Base-by-base conservation (phyloP, 2,888 invertebrate species). In the Eristalis tenax region DNA sequence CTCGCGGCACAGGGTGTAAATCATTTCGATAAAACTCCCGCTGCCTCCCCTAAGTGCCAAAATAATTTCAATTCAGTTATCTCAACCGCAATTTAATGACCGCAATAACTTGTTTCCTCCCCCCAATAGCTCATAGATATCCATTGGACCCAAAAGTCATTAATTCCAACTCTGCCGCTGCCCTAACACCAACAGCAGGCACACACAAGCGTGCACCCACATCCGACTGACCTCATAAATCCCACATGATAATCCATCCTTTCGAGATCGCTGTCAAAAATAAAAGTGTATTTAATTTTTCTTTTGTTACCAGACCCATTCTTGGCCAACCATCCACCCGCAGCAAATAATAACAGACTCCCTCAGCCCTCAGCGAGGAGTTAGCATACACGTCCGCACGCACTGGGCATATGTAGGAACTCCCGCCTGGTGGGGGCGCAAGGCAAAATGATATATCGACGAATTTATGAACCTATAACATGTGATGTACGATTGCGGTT, bases 41-140 rank as follows among this genome's bases (percentile, higher is more conserved):
- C 63, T 64, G 4, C 71, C 70, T 13, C 40, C 64, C 75, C 75
- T 87, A 87, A 87, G 87, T 71, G 75, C 71, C 83, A 83, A 87
- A n/a, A 87, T 87, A 83, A 87, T 87, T 83, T 83, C 83, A 83
- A 83, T 87, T 83, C 83, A 87, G 83, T 87, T 87, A 87, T 87
- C 87, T 83, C 83, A 87, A 76, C 83, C 79, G 79, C 87, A 87
- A 83, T 87, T 87, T 87, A 87, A 87, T 83, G 87, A 83, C 83
- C 71, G 71, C 87, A 83, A 87, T 87, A 87, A 83, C 76, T 87
- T 83, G 83, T 71, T 35, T 32, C n/a, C 69, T 64, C 71, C 63
- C 83, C 82, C 32, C 32, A 66, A 82, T 76, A 59, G 50, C 69
- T 65, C 83, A 79, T 66, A 83, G 73, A 74, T 83, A 63, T 76